phyloP scores from a whole-genome alignment of 2,113 vertebrate genomes.

The Heloderma charlesbogerti region DNA sequence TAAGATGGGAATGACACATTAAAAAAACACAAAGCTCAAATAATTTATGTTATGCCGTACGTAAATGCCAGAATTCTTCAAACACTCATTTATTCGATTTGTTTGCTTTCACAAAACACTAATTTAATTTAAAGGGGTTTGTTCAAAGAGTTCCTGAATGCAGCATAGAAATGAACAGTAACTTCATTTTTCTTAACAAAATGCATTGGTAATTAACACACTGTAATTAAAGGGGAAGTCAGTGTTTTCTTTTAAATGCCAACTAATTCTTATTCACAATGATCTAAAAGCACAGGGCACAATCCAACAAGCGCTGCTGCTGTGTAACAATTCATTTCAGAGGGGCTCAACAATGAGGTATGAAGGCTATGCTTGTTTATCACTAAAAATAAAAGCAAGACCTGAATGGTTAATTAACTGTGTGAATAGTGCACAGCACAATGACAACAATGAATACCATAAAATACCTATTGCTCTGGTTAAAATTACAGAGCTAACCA shows the following conservation, averaged over 20 bases:
- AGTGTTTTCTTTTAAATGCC: background rate
- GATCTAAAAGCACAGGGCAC: background rate
- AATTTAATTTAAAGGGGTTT: background rate
- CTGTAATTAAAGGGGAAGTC: slow-evolving; percentile 7
- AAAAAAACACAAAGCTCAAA: background rate
- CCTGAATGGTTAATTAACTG: background rate
- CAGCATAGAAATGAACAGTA: background rate
- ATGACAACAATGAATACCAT: background rate
- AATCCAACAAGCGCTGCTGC: background rate
- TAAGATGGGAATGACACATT: background rate
- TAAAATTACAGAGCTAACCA: slow-evolving; percentile 23
- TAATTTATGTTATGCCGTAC: rapidly evolving
- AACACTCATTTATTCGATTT: slow-evolving; percentile 2
- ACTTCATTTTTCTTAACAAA: background rate
- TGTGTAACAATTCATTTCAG: background rate
- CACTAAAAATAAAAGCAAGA: background rate
- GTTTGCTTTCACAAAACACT: background rate
- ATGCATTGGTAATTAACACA: background rate
- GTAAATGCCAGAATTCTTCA: background rate
- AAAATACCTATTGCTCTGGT: rapidly evolving
- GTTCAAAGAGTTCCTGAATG: background rate
- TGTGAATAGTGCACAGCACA: rapidly evolving
- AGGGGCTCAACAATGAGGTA: background rate
- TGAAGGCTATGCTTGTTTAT: rapidly evolving
- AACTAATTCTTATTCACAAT: slow-evolving; percentile 3